Conservation (phyloP, 1,140 invertebrate genomes). For the Cardiocondyla obscurior region DNA sequence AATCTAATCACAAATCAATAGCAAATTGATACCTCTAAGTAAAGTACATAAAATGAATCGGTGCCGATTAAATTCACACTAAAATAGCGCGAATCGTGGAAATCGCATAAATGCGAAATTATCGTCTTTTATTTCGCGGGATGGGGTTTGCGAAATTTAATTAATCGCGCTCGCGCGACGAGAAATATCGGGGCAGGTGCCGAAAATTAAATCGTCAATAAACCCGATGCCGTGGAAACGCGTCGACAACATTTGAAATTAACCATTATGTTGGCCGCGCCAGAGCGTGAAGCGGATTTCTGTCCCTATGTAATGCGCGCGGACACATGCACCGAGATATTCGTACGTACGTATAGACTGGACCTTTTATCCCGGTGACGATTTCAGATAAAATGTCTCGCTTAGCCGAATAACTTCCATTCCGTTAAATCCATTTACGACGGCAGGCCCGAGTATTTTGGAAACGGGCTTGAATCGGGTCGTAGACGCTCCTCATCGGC, state of each 20-base stretch:
- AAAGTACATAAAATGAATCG: background rate
- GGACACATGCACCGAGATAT: background rate
- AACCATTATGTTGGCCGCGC: constrained; percentile 30
- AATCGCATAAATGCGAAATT: constrained; percentile 11
- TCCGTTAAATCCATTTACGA: constrained; percentile 66
- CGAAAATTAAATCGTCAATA: constrained; percentile 54
- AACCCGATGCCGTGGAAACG: constrained; percentile 18
- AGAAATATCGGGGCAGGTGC: constrained; percentile 26
- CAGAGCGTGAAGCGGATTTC: constrained; percentile 33
- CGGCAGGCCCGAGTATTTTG: constrained; percentile 53
- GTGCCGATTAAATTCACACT: background rate
- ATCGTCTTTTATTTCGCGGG: constrained; percentile 17
- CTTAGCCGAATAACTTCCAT: constrained; percentile 61
- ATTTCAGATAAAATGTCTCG: constrained; percentile 11
- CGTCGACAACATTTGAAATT: constrained; percentile 47
- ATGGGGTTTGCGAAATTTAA: constrained; percentile 21
- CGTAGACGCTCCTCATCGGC: background rate
- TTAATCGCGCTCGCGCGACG: constrained; percentile 15
- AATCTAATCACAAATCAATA: too few species aligned
- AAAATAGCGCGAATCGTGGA: background rate
- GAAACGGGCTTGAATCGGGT: constrained; percentile 28
- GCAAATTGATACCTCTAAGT: too few species aligned
- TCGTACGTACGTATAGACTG: background rate
- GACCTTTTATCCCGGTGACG: constrained; percentile 37
- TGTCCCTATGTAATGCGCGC: background rate